Conservation (phyloP, 2,113 vertebrate genomes). For the Xenopus borealis region DNA sequence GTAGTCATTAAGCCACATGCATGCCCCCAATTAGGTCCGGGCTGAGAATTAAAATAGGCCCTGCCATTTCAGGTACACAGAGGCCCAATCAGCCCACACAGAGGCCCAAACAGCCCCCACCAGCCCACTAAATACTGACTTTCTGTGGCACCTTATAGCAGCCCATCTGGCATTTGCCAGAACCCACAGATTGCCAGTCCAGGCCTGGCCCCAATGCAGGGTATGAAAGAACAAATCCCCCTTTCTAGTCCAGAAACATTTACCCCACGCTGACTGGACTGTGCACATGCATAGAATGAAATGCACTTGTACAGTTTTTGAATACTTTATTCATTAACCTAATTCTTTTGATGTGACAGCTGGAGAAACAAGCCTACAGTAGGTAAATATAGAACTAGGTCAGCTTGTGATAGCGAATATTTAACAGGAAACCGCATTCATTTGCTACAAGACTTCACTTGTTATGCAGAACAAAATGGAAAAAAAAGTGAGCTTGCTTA, state of each 20-base stretch:
- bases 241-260: neutral
- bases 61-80: too few species aligned
- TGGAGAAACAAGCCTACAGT: neutral
- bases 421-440: conserved; percentile 1
- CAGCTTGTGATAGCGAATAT: neutral
- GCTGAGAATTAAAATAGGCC: too few species aligned
- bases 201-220: too few species aligned
- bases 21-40: too few species aligned
- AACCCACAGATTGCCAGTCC: too few species aligned
- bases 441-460: neutral
- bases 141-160: too few species aligned
- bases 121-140: too few species aligned
- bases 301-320: neutral
- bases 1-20: too few species aligned
- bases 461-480: neutral
- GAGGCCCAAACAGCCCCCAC: too few species aligned
- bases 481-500: neutral
- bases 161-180: too few species aligned
- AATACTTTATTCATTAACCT: conserved; percentile 3
- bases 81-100: too few species aligned
- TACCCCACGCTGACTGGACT: neutral
- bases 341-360: neutral
- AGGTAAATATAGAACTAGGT: neutral
- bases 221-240: too few species aligned
- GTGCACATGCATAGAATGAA: neutral